Conservation (phyloP, 2,113 vertebrate genomes). For the Sclerurus mexicanus region DNA sequence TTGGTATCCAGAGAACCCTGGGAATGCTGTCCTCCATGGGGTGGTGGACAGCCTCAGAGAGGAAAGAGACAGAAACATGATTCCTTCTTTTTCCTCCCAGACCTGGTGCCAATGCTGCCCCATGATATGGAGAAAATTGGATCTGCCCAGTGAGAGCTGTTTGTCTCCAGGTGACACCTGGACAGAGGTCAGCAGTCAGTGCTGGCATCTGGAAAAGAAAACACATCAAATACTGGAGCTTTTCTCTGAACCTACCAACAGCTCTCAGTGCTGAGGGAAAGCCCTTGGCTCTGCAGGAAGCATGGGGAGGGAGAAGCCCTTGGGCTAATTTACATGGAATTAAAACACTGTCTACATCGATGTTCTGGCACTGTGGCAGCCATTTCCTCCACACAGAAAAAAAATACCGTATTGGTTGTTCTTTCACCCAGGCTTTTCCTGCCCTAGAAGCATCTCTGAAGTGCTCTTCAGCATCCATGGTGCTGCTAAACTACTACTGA, state of each 20-base stretch:
- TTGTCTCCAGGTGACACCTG: not conserved
- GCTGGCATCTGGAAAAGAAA: slow-evolving; percentile 13
- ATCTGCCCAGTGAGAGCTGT: not conserved
- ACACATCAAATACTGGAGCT: not conserved
- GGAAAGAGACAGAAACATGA: not conserved
- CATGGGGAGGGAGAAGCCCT: slow-evolving; percentile 22
- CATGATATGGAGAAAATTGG: not conserved
- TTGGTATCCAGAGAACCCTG: not conserved
- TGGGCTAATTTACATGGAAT: slow-evolving; percentile 60
- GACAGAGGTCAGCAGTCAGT: not conserved
- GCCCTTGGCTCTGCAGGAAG: not conserved
- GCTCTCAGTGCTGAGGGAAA: not conserved
- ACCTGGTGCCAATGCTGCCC: not conserved
- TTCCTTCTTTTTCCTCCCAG: not conserved
- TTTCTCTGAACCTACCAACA: slow-evolving; percentile 48
- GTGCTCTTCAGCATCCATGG: not conserved
- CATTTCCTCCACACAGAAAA: slow-evolving; percentile 53
- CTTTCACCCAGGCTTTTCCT: slow-evolving; percentile 21
- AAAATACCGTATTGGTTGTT: slow-evolving; percentile 24
- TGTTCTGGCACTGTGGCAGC: slow-evolving; percentile 55
- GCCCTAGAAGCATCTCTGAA: not conserved
- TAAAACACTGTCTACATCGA: slow-evolving; percentile 53
- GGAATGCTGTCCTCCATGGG: not conserved
- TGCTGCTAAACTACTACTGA: not conserved
- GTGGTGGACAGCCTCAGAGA: not conserved